Conservation (phyloP, 2,113 vertebrate species). For the Plestiodon gilberti region DNA sequence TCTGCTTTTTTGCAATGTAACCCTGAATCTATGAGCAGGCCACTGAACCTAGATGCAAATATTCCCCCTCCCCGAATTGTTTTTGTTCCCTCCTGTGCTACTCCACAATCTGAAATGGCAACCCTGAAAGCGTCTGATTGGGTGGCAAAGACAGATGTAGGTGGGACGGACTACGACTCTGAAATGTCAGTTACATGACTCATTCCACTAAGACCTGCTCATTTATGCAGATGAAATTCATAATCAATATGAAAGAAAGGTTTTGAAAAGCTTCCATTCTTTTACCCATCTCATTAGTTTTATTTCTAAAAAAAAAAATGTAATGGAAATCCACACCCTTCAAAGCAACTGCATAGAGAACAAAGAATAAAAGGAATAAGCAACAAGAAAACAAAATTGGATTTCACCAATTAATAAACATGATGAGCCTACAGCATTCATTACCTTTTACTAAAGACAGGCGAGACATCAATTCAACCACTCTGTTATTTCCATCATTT, state of each 20-base stretch:
- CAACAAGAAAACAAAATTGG: slow-evolving; percentile 18
- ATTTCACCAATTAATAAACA: slow-evolving; percentile 43
- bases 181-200: neutral
- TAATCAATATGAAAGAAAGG: slow-evolving; percentile 53
- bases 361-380: slow-evolving; percentile 36
- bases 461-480: neutral
- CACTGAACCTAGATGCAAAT: neutral
- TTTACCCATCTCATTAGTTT: slow-evolving; percentile 69
- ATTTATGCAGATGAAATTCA: slow-evolving; percentile 68
- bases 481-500: neutral
- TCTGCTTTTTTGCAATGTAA: neutral
- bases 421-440: neutral
- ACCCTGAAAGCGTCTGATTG: neutral
- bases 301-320: slow-evolving; percentile 24
- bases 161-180: neutral
- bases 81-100: neutral
- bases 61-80: neutral
- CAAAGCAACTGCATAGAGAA: slow-evolving; percentile 34
- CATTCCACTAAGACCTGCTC: neutral
- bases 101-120: neutral
- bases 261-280: slow-evolving; percentile 41
- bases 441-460: slow-evolving; percentile 1
- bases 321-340: neutral
- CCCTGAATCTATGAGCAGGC: neutral
- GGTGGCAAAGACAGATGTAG: neutral